These are phyloP conservation scores for Caranx ignobilis DNA, from an alignment of 2,113 vertebrate genomes.

Conservation along the genomic window DNA sequence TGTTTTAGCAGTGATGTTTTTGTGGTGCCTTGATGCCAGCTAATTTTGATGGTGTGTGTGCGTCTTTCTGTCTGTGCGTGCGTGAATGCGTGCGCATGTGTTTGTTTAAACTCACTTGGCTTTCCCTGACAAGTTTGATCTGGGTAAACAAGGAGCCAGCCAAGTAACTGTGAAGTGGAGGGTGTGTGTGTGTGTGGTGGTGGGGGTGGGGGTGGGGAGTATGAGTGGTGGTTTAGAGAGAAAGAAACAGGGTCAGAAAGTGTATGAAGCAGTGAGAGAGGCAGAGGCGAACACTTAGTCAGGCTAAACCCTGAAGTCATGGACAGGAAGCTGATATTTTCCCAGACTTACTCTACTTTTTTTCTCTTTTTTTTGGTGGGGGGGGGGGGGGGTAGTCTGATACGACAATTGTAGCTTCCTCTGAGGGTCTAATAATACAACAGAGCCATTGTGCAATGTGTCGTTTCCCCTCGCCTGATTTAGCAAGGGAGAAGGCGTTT, in stretches of 20 bases:
- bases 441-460: constrained; percentile 75
- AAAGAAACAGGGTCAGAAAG: constrained; percentile 50
- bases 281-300: constrained; percentile 46
- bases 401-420: constrained; percentile 78
- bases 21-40: constrained; percentile 15
- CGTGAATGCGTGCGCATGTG: constrained; percentile 9
- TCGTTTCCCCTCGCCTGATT: constrained; percentile 73
- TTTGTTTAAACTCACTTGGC: constrained; percentile 55
- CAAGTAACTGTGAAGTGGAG: constrained; percentile 46
- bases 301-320: constrained; percentile 59
- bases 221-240: too few relatives aligned
- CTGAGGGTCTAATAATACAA: constrained; percentile 81
- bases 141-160: constrained; percentile 62
- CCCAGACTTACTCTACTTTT: constrained; percentile 75
- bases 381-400: constrained; percentile 37
- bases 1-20: constrained; percentile 31
- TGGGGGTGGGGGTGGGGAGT: neutral
- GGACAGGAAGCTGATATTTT: constrained; percentile 80
- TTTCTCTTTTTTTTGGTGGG: constrained; percentile 61
- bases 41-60: constrained; percentile 41
- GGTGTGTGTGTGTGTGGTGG: neutral
- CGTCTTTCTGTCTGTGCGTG: constrained; percentile 1
- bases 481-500: constrained; percentile 68
- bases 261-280: constrained; percentile 56
- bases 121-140: constrained; percentile 64